Base-by-base conservation (phyloP, 2,888 invertebrate species). In the Epistrophella euchroma region DNA sequence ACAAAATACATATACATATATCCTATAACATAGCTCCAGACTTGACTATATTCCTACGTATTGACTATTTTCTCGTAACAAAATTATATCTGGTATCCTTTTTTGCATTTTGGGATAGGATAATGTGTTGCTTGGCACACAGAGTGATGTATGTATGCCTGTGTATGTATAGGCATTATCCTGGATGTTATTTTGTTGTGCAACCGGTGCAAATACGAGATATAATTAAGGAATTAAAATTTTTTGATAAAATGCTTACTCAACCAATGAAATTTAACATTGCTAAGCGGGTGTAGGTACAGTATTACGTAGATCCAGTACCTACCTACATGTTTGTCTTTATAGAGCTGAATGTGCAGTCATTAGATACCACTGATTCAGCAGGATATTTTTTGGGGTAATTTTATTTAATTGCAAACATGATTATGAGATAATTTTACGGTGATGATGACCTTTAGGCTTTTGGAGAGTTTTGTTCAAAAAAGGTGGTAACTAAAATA, bases 191-290 rank as follows among this genome's bases (percentile, higher is more conserved):
- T 82, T 82, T 77, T 77, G 66, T 66, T 82, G 82, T 72, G 77
- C 82, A 77, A 77, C 76, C 77, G 72, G 82, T 72, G 82, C 82
- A 82, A 77, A 82, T 82, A 17, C 66, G 72, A 72, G 64, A 82
- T 72, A 77, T 68, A 82, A 82, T 72, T 64, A 72, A 66, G 58
- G 72, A 72, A 72, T 77, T 82, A 77, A 71, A 77, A 43, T 35
- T 72, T 9, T 74, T 72, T 77, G 45, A 77, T 82, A 82, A 72
- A 82, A 82, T 45, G 52, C 77, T 66, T 58, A 66, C 40, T 60
- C 72, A 76, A 82, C 82, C 82, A 77, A 76, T 60, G 77, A 72
- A 70, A 66, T 77, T 82, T 43, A 64, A 66, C 64, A 66, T 60
- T 58, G 56, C 62, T 19, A 15, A 28, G 35, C 19, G 37, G 60